Evolutionary conservation across 35 echinoderm and acorn worm genomes (phyloP).

Genomic region (Heliocidaris tuberculata): DNA sequence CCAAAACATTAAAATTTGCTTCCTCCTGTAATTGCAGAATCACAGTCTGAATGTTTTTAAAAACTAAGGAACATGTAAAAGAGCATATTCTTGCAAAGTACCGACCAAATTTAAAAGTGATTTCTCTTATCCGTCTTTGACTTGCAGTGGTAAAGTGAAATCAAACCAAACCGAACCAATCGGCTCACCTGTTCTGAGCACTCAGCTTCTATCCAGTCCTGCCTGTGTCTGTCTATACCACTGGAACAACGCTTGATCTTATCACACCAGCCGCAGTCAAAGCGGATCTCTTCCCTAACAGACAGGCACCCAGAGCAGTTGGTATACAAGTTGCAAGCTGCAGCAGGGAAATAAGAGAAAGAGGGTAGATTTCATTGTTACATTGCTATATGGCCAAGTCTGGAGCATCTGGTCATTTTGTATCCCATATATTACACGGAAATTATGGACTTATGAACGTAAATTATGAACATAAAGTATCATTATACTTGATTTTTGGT

Average conservation of each 20-base stretch:
- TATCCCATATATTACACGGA: background rate
- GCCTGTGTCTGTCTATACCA: conserved; percentile 79
- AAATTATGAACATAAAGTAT: no score
- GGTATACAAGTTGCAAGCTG: conserved; percentile 51
- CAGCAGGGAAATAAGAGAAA: background rate
- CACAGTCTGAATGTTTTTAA: no score
- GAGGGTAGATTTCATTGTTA: background rate
- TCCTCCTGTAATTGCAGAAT: no score
- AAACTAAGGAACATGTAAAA: no score
- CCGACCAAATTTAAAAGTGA: no score
- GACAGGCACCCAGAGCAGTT: conserved; percentile 10
- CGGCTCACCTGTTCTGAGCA: conserved; percentile 62
- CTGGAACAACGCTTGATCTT: conserved; percentile 70
- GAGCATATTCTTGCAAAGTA: no score
- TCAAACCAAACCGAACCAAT: background rate
- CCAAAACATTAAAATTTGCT: no score
- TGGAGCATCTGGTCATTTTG: no score
- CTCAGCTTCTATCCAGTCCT: conserved; percentile 70
- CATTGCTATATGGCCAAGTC: background rate
- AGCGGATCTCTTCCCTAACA: conserved; percentile 26
- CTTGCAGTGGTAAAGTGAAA: no score
- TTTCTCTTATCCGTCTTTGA: no score
- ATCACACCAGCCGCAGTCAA: conserved; percentile 83
- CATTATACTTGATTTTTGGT: no score
- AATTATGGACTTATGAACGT: background rate